Evolutionary conservation across 2,888 invertebrate genomes (phyloP).

Genomic region (Bugula neritina): DNA sequence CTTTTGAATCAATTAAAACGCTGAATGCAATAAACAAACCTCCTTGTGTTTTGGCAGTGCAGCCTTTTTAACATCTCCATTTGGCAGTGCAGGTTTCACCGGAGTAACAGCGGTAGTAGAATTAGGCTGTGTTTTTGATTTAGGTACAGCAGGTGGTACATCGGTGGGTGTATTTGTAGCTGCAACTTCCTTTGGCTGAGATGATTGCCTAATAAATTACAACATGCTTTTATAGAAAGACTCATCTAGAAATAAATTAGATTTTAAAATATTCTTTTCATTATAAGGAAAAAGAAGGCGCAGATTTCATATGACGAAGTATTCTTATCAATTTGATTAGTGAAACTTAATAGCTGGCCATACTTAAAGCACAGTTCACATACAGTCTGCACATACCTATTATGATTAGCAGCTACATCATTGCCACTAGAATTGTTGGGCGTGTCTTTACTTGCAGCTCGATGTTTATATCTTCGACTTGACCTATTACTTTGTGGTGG

Average conservation of each 20-base stretch:
- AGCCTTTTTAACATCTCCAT: conserved; percentile 10
- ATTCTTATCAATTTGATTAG: too few relatives aligned
- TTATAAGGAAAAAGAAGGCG: too few relatives aligned
- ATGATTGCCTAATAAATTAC: background rate
- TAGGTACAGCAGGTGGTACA: background rate
- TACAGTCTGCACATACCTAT: too few relatives aligned
- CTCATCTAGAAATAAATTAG: too few relatives aligned
- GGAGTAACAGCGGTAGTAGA: background rate
- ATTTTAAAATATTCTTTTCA: too few relatives aligned
- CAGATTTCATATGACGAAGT: too few relatives aligned
- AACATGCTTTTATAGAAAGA: too few relatives aligned
- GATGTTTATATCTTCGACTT: background rate
- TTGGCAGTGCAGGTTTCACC: background rate
- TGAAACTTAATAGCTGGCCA: too few relatives aligned
- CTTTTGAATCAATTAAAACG: too few relatives aligned
- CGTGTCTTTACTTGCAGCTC: background rate
- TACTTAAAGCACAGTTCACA: too few relatives aligned
- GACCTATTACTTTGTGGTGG: background rate
- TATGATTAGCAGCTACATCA: conserved; percentile 2
- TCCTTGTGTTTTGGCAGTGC: too few relatives aligned
- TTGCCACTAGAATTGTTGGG: background rate
- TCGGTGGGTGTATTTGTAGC: background rate
- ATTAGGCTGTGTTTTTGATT: background rate
- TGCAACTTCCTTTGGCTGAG: background rate
- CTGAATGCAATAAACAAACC: too few relatives aligned